A percentile compares a stretch with the other conserved stretches of the same genome.
Conservation (phyloP, 2,113 vertebrate genomes). For the Phalacrocorax aristotelis region DNA sequence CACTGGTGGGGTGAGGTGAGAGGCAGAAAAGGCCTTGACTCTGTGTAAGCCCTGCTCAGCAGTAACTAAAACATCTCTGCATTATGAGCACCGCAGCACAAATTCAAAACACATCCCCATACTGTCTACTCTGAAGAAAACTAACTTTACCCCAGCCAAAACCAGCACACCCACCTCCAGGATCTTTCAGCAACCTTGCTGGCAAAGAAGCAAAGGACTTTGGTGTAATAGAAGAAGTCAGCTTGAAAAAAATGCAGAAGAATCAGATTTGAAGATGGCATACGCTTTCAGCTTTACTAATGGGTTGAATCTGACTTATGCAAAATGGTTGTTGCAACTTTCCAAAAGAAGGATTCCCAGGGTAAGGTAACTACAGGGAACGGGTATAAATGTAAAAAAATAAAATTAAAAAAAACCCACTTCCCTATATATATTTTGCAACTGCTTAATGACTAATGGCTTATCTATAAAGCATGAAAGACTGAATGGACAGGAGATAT, state of each 20-base stretch:
- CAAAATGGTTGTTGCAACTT: neutral
- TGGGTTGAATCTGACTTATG: neutral
- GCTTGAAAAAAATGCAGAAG: neutral
- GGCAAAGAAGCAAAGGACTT: neutral
- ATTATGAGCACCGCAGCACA: no score
- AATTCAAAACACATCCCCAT: no score
- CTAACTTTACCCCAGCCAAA: no score
- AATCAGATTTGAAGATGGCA: neutral
- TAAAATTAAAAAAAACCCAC: no score
- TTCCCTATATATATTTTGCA: neutral
- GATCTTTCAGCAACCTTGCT: neutral
- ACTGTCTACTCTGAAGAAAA: no score
- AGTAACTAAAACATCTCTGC: no score
- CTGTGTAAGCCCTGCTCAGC: no score
- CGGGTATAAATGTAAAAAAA: neutral
- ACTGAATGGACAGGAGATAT: neutral
- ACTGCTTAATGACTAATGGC: neutral
- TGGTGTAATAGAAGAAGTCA: neutral
- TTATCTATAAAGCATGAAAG: neutral
- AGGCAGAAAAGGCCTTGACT: no score
- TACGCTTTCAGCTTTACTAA: neutral
- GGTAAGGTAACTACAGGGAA: neutral
- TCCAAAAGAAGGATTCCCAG: neutral
- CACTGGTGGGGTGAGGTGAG: no score
- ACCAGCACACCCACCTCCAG: neutral